Conservation (phyloP, 2,113 vertebrate species). For the Chitala chitala region DNA sequence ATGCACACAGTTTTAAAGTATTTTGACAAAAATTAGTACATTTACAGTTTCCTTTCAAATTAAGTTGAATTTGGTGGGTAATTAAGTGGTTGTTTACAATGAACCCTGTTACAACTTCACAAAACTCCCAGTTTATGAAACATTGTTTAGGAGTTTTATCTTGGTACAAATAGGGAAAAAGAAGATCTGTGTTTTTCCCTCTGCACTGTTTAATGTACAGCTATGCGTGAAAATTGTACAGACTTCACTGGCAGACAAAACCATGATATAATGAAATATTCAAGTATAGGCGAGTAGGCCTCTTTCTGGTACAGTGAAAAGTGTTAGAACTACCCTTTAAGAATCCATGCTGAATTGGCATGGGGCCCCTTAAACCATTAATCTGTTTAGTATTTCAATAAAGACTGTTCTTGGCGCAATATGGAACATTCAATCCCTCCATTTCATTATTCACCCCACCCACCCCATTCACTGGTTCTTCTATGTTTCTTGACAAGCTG, state of each 20-base stretch:
- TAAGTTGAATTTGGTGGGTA: too few species aligned
- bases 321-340: conserved; percentile 41
- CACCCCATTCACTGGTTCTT: conserved; percentile 46
- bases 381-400: conserved; percentile 49
- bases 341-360: conserved; percentile 32
- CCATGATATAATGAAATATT: conserved; percentile 26
- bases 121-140: too few species aligned
- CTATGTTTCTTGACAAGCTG: conserved; percentile 55
- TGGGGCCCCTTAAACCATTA: conserved; percentile 53
- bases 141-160: too few species aligned
- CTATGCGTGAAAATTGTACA: neutral
- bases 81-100: too few species aligned
- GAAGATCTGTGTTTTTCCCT: too few species aligned
- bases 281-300: conserved; percentile 36
- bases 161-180: too few species aligned
- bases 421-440: conserved; percentile 31
- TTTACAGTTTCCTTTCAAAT: too few species aligned
- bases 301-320: conserved; percentile 34
- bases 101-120: too few species aligned
- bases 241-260: neutral
- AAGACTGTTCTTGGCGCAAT: conserved; percentile 35
- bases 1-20: too few species aligned
- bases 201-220: too few species aligned
- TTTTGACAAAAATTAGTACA: too few species aligned
- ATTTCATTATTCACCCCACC: conserved; percentile 28